phyloP scores from a whole-genome alignment of 2,888 invertebrate species.

The Drosophila setosimentum region DNA sequence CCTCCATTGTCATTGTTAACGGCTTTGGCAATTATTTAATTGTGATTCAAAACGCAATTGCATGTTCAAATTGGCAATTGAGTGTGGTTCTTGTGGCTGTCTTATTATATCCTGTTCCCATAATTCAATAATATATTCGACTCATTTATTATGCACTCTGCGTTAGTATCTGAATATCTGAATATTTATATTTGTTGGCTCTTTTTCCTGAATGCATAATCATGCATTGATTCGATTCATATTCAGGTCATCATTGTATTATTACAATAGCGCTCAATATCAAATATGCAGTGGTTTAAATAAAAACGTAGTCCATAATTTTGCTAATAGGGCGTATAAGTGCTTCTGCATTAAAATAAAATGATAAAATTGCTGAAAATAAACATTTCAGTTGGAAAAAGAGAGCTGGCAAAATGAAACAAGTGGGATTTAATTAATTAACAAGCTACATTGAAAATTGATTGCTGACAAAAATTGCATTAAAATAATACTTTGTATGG shows the following conservation, averaged over 20 bases:
- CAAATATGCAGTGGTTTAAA: neutral
- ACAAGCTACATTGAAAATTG: neutral
- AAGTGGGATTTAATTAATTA: neutral
- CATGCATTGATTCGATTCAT: neutral
- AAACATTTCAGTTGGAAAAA: neutral
- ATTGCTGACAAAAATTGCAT: neutral
- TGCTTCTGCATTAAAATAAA: neutral
- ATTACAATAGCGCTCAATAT: neutral
- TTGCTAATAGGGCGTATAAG: neutral
- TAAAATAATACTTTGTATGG: slow-evolving; percentile 11
- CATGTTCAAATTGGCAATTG: slow-evolving; percentile 39
- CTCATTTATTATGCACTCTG: slow-evolving; percentile 1
- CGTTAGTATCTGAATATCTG: neutral
- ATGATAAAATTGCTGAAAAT: neutral
- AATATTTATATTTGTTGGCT: neutral
- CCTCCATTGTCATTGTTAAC: slow-evolving; percentile 15
- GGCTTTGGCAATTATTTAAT: slow-evolving; percentile 48
- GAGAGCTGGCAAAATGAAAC: neutral
- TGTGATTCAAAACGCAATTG: slow-evolving; percentile 55
- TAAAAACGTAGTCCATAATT: neutral
- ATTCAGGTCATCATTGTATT: neutral
- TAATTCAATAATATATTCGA: neutral
- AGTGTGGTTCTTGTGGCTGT: neutral
- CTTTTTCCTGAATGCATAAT: slow-evolving; percentile 5
- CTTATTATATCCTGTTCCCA: neutral